Base-by-base conservation (phyloP, 2,797 vertebrate species). In the Crax fasciolata region DNA sequence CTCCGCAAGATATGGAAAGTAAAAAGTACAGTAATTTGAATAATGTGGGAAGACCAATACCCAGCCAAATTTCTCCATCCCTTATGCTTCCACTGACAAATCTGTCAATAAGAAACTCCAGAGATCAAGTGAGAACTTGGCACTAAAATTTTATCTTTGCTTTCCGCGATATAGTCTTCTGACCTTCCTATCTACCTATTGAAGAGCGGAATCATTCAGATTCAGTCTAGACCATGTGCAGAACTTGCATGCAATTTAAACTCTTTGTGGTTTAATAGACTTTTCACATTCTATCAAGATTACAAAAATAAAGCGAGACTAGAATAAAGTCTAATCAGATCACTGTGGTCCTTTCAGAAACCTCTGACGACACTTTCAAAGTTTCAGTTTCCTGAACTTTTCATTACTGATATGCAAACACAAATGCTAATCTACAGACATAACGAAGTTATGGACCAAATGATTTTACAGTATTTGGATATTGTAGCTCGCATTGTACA, bases 21-120 rank as follows among this genome's bases (percentile, higher is more conserved):
- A 83, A 94, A 87, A 94, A 92, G 96, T 91, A 95, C 78, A 87
- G 87, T 94, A 90, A 97, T 98, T 96, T 97, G 94, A 97, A 93
- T 95, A 96, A 97, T 13, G 21, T 97, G 94, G 96, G 97, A 97
- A 97, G 96, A 92, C 93, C 70, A 93, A 94, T 80, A 90, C 90
- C 72, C 66, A 43, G 94, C 94, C 79, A 97, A 94, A 81, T 95
- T 93, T 96, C 97, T 97, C 96, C 96, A 94, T 79, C 15, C 0
- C 76, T 95, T 94, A 90, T 84, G 81, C 95, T 96, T 93, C 86
- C 74, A 76, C 61, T 89, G 92, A 65, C 87, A 75, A 61, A 93
- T 86, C 75, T 85, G 68, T 89, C 86, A 94, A 84, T 79, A 94
- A 90, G 67, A 90, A 96, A 94, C 51, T 82, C 77, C 83, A 91